Evolutionary conservation across 2,888 invertebrate genomes (phyloP).

Genomic region (Eupithecia pulchellata): DNA sequence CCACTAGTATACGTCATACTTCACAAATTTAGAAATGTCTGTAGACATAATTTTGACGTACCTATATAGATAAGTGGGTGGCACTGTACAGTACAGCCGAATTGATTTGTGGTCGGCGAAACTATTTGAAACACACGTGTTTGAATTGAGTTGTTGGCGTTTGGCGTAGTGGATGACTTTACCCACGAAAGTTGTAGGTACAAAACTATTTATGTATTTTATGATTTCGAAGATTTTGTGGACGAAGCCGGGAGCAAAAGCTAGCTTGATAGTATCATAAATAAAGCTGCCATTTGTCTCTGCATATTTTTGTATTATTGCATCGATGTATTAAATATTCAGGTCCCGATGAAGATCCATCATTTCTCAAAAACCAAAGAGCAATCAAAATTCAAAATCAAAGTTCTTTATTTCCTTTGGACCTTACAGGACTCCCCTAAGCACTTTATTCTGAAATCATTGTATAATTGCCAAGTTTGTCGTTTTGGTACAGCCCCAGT

Average conservation of each 20-base stretch:
- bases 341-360: too few relatives aligned
- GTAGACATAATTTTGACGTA: neutral
- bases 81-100: neutral
- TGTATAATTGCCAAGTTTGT: too few relatives aligned
- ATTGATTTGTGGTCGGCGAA: neutral
- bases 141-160: conserved; percentile 1
- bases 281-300: too few relatives aligned
- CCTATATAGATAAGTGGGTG: neutral
- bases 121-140: conserved; percentile 8
- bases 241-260: neutral
- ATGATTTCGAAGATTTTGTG: neutral
- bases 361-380: too few relatives aligned
- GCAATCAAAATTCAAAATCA: too few relatives aligned
- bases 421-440: too few relatives aligned
- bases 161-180: neutral
- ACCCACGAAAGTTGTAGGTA: neutral
- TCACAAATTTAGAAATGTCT: neutral
- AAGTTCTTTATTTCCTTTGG: too few relatives aligned
- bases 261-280: neutral
- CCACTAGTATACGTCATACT: neutral
- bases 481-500: too few relatives aligned
- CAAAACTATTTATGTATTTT: neutral
- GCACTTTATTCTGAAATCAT: too few relatives aligned
- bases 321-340: too few relatives aligned
- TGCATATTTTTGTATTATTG: too few relatives aligned